Conservation (phyloP, 2,797 vertebrate genomes). For the Luscinia megarhynchos region DNA sequence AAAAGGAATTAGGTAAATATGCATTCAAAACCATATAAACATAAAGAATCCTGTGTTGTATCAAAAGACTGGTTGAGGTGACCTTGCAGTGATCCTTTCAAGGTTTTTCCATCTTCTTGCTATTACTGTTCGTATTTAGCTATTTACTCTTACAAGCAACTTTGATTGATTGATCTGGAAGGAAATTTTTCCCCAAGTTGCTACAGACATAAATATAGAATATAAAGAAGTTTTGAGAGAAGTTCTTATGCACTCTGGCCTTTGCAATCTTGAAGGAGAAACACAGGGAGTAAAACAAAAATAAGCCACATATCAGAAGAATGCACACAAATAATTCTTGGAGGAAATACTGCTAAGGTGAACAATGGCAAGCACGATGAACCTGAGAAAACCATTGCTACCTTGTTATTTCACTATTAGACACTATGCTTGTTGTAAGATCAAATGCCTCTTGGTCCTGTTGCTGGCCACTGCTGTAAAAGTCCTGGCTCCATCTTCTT, state of each 20-base stretch:
- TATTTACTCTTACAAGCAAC: neutral
- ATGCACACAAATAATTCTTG: neutral
- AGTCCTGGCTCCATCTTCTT: neutral
- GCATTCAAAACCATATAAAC: neutral
- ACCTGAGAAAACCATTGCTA: neutral
- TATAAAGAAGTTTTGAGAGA: neutral
- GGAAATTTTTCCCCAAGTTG: neutral
- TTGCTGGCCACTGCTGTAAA: neutral
- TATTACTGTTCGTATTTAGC: neutral
- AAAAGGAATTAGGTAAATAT: neutral
- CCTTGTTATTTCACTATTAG: neutral
- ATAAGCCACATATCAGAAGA: neutral
- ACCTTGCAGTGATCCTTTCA: neutral
- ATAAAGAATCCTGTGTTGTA: neutral
- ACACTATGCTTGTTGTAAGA: neutral
- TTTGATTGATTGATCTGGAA: neutral
- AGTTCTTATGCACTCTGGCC: neutral
- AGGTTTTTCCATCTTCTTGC: constrained; percentile 1
- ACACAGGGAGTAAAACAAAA: neutral
- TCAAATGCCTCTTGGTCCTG: neutral
- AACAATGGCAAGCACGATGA: neutral
- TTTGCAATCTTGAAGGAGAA: neutral
- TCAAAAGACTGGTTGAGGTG: neutral
- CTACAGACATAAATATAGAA: neutral
- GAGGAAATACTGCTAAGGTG: neutral